Percentiles rank a stretch among this genome's conserved stretches.
phyloP scores from a whole-genome alignment of 1,140 invertebrate species.

The Thaumatotibia leucotreta region DNA sequence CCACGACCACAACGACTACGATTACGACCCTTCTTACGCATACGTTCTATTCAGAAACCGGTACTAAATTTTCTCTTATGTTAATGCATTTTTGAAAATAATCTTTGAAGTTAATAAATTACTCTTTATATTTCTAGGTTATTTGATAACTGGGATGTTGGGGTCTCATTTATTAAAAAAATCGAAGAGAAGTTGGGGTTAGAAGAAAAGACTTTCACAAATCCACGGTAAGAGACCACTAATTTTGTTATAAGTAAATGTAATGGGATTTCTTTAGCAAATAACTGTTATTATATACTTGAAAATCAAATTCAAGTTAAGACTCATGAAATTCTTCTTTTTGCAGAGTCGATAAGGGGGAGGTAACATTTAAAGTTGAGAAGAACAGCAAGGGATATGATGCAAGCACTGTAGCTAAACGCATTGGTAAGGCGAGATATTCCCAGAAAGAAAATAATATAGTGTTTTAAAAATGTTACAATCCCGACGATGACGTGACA shows the following conservation, averaged over 20 bases:
- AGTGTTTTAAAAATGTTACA: neutral
- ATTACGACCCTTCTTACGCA: conserved; percentile 82
- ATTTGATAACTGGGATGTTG: conserved; percentile 76
- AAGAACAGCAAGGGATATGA: conserved; percentile 83
- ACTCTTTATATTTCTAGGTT: conserved; percentile 41
- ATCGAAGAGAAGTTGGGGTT: conserved; percentile 80
- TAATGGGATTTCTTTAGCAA: too few relatives aligned
- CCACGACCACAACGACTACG: conserved; percentile 67
- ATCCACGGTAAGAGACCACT: conserved; percentile 51
- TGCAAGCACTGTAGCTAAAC: conserved; percentile 83
- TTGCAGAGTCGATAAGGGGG: conserved; percentile 83
- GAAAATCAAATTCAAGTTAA: too few relatives aligned
- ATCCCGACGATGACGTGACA: neutral
- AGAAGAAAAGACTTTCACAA: conserved; percentile 70
- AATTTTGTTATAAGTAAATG: too few relatives aligned
- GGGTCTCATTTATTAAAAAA: conserved; percentile 76
- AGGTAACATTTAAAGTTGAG: conserved; percentile 90
- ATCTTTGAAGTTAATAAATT: too few relatives aligned
- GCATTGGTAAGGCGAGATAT: conserved; percentile 79
- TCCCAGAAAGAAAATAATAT: too few relatives aligned
- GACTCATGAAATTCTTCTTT: conserved; percentile 15
- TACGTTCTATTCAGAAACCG: conserved; percentile 82
- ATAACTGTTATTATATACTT: too few relatives aligned
- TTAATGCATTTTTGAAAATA: conserved; percentile 13
- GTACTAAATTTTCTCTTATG: conserved; percentile 51